Base-by-base conservation (phyloP, 1,140 invertebrate species). In the Bombus cullumanus region DNA sequence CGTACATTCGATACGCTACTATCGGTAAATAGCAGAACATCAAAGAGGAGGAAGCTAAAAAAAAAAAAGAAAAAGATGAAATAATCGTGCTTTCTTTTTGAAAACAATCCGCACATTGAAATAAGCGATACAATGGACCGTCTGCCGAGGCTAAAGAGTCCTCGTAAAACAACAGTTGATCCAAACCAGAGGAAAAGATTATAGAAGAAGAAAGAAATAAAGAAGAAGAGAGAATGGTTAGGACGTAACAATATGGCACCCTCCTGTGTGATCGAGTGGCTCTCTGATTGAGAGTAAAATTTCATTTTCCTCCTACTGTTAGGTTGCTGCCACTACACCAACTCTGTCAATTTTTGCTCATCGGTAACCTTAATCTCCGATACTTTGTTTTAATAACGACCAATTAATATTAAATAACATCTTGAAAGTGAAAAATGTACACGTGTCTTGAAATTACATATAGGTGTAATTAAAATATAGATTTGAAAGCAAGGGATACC, bases 221-320 rank as follows among this genome's bases (percentile, higher is more conserved):
- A 53, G 82, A 83, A 41, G 79, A 72, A 92, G 86, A 71, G 89
- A 90, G 75, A 88, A 86, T 57, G 64, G 86, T 74, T 87, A 85
- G 53, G 85, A 73, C 6, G 37, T 89, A 88, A 91, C 91, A 92
- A 90, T 92, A 73, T 68, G 89, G 91, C 91, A 88, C 91, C 91
- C 91, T 91, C 89, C 91, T 92, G 91, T 77, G 91, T 86, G 88
- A 92, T 89, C 83, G 81, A 92, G 86, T 86, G 69, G 81, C 74
- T 57, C 69, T 85, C 66, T 76, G 80, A 90, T 90, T 64, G 28
- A 69, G 64, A 85, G 71, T 43, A 64, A 69, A 85, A 75, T 64
- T 88, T 75, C 28, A 84, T 90, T 75, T 81, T 77, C 64, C 53
- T 68, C 69, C 83, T 83, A 83, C 66, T 76, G 72, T 89, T 88